Base-by-base conservation (phyloP, 1,140 invertebrate species). In the Meloidogyne floridensis region DNA sequence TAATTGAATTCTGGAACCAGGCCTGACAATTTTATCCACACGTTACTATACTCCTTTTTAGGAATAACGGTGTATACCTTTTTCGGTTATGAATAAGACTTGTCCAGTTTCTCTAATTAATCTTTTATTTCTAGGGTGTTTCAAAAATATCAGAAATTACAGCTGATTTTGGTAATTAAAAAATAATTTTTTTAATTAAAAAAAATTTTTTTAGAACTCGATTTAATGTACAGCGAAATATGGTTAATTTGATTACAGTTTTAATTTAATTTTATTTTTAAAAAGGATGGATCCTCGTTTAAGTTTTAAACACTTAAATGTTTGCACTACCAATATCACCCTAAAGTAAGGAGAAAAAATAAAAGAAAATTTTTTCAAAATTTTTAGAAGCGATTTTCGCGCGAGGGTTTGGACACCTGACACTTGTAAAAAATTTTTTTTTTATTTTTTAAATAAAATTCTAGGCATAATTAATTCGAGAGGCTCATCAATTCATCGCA, bases 91-190 rank as follows among this genome's bases (percentile, higher is more conserved):
- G 32, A 32, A 32, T 32, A 32, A 32, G 32, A 32, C 32, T 32
- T 32, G 32, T 32, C 32, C 32, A 32, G 0, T 1, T 32, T 1
- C 32, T 32, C 1, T 32, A 32, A 32, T 32, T 32, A 32, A 32
- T 32, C 2, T 32, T 32, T 32, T 32, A 32, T 51, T 82, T 89
- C 59, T 59, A 89, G 87, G 88, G 88, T 20, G 84, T 89, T 8
- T 90, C 89, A 11, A 86, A 86, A 18, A 89, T 89, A 4, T 88
- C 86, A 8, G 88, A 89, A 83, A 90, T 89, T 47, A 89, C 89
- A 3, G 88, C 85, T 18, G 88, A 89, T 77, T 89, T 89, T 80
- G 90, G 75, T 76, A 10, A 53, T 15, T 76, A 42, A 59, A 54
- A 13, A 42, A 18, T 42, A 53, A 65, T 56, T 54, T 18, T 79